Evolutionary conservation across 2,113 vertebrate species (phyloP).

Genomic region (Pagrus major): DNA sequence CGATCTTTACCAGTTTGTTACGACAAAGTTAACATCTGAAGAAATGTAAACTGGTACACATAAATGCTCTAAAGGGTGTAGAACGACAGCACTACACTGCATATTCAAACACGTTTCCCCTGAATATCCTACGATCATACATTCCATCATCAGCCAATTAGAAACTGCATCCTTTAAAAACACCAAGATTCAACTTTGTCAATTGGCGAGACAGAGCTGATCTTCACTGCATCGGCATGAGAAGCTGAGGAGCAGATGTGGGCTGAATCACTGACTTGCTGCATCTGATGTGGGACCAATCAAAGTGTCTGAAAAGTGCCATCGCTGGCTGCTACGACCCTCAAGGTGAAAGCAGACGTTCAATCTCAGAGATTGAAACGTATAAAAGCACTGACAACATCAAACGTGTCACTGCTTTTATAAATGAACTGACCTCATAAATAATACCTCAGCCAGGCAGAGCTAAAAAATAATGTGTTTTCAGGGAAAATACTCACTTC

Average conservation of each 20-base stretch:
- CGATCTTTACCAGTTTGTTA: background rate
- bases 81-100: slow-evolving; percentile 31
- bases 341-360: background rate
- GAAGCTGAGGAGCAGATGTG: slow-evolving; percentile 31
- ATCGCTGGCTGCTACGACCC: background rate
- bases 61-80: slow-evolving; percentile 36
- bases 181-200: slow-evolving; percentile 17
- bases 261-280: background rate
- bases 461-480: background rate
- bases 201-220: slow-evolving; percentile 25
- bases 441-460: background rate
- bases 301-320: background rate
- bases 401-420: background rate
- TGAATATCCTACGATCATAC: slow-evolving; percentile 48
- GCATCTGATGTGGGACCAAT: slow-evolving; percentile 10
- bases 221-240: slow-evolving; percentile 30
- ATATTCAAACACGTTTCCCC: slow-evolving; percentile 54
- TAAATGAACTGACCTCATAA: background rate
- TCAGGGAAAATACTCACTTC: background rate
- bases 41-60: background rate
- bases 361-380: background rate
- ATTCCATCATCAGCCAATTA: slow-evolving; percentile 15
- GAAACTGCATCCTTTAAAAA: slow-evolving; percentile 30
- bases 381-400: background rate
- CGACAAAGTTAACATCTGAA: background rate